Conservation (phyloP, 2,113 vertebrate species). For the Cavia aperea region DNA sequence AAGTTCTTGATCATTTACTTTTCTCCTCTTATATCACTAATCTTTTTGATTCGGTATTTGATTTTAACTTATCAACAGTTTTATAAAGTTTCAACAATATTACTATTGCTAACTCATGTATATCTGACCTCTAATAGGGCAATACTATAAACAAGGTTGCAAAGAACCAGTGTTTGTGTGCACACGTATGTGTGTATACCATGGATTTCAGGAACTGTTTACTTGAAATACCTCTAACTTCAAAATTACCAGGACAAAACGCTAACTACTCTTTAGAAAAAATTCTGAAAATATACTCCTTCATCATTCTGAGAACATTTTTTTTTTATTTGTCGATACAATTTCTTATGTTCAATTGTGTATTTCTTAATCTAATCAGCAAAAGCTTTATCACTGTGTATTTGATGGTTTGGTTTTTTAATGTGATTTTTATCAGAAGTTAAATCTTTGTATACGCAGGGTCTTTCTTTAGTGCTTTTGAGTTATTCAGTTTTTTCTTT, state of each 20-base stretch:
- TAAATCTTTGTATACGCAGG: background rate
- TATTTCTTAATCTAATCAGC: background rate
- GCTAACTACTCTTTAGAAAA: background rate
- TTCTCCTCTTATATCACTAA: background rate
- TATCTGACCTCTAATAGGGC: background rate
- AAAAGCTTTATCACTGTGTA: background rate
- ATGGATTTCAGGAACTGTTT: background rate
- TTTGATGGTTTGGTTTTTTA: background rate
- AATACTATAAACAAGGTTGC: background rate
- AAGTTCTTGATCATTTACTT: background rate
- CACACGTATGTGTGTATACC: fast-evolving
- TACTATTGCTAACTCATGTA: background rate
- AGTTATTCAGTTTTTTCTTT: background rate
- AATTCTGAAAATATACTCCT: background rate
- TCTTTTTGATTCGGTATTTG: background rate
- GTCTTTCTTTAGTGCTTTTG: background rate
- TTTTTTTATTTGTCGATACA: background rate
- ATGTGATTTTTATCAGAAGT: background rate
- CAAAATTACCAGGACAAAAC: background rate
- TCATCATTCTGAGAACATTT: background rate
- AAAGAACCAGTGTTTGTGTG: background rate
- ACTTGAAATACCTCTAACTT: background rate
- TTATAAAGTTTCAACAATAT: background rate
- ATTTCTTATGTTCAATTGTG: background rate
- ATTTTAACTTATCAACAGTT: background rate